Evolutionary conservation across 92 coral and sea anemone species (phyloP).

Genomic region (Parazoanthus atlanticus): DNA sequence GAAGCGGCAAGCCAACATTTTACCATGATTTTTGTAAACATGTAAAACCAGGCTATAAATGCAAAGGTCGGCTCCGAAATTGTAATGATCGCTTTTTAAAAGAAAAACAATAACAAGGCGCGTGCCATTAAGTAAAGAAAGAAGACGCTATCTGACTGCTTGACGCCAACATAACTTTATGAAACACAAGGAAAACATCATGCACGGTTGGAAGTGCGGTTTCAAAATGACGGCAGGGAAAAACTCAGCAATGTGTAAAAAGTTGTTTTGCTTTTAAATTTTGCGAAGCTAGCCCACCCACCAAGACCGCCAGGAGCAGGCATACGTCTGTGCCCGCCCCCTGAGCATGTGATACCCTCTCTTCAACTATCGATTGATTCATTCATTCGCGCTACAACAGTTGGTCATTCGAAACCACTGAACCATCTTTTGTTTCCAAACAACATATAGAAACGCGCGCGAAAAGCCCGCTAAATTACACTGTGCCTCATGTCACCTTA

Average conservation of each 20-base stretch:
- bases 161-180: not conserved
- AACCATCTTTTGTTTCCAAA: conserved; percentile 13
- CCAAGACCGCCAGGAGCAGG: not conserved
- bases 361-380: not conserved
- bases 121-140: conserved; percentile 62
- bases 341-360: not conserved
- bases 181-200: not conserved
- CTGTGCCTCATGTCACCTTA: not conserved
- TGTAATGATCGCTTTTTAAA: conserved; percentile 42
- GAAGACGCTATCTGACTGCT: conserved; percentile 24
- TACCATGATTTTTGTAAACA: conserved; percentile 1
- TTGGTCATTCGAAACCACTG: conserved; percentile 34
- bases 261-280: conserved; percentile 17
- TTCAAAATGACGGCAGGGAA: conserved; percentile 8
- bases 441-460: conserved; percentile 4
- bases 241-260: not conserved
- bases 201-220: not conserved
- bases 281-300: conserved; percentile 15
- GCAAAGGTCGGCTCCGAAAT: conserved; percentile 45
- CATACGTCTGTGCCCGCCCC: conserved; percentile 5
- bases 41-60: not conserved
- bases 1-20: not conserved
- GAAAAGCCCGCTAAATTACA: conserved; percentile 21
- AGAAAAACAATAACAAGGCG: conserved; percentile 56
- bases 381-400: conserved; percentile 19